Evolutionary conservation across 1,140 invertebrate species (phyloP), one percentile per base, ranked within the genome.

Genomic region (Ctenoplectra terminalis): DNA sequence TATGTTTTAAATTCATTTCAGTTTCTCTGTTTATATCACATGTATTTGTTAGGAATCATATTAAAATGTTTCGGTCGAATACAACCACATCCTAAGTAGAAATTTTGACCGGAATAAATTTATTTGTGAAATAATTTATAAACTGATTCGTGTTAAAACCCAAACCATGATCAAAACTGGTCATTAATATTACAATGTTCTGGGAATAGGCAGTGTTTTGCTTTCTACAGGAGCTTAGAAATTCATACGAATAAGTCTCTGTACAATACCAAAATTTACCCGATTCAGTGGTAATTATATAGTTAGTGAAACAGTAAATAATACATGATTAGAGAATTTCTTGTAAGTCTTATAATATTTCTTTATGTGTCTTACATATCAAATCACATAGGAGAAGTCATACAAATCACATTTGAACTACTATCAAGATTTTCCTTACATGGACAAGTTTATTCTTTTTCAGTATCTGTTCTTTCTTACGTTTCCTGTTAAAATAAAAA

Each of bases 191-290:
- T 88, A 82, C 54, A 85, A 87, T 63, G 29, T 75, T 81, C 69
- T 76, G 52, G 78, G 71, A 85, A 72, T 83, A 88, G 83, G 83
- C 83, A 87, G 86, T 87, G 80, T 74, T 85, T 54, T 83, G 87
- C 79, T 85, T 64, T 58, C 54, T 88, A 43, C 46, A 70, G 74
- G 61, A 84, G 56, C 83, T 81, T 87, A 56, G 63, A 87, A 87
- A 84, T 87, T 87, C 66, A 66, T 83, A 66, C 37, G 26, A 83
- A 83, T 50, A 83, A 56, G 60, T 86, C 48, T 80, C 64, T 83
- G 76, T 81, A 76, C 67, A 87, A 82, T 79, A 76, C 43, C 63
- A 56, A 69, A 87, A 54, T 79, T 75, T 77, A 58, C 40, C 48
- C 37, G 58, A 70, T 63, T 77, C 48, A 74, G 60, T 40, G n/a